Evolutionary conservation across 1,140 invertebrate genomes (phyloP), one percentile per base, ranked within the genome.

Genomic region (Diachasma alloeum): DNA sequence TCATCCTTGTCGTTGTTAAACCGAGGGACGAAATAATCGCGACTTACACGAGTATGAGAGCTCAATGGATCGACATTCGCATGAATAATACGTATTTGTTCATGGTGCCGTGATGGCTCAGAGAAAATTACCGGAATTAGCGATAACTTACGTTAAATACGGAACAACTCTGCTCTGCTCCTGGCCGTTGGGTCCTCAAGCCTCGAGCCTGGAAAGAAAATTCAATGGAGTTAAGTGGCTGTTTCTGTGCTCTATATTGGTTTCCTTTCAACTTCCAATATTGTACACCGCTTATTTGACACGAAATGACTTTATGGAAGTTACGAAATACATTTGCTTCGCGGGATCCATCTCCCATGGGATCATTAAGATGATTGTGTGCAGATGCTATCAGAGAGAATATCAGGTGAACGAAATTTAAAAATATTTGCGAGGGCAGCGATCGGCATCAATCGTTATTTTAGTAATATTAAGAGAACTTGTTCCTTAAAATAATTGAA

Each of bases 361-460:
- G 13, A 9, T 73, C 37, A 39, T 73, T 8, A 73, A 73, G 26
- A 73, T 73, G 72, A 15, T 73, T 13, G 15, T 73, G 1, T 73
- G 72, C 72, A 73, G 39, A 39, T 17, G 31, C 11, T 48, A 73
- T 5, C 72, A 42, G 0, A 17, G 31, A 3, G 3, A 39, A 8
- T 42, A 59, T 9, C 31, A 63, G 72, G 72, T 73, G 39, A 42
- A 13, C 63, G 39, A 42, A 13, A 4, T 42, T 10, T 42, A 13
- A 37, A 37, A 37, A 37, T 5, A 4, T 37, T 37, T 5, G 4
- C 36, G 36, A 37, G 36, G 9, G 36, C n/a, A n/a, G n/a, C n/a
- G n/a, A n/a, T n/a, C n/a, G n/a, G n/a, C n/a, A n/a, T n/a, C n/a
- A n/a, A n/a, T n/a, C n/a, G n/a, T n/a, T n/a, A n/a, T n/a, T n/a